Conservation (phyloP, 2,113 vertebrate genomes). For the Trichomycterus rosablanca region DNA sequence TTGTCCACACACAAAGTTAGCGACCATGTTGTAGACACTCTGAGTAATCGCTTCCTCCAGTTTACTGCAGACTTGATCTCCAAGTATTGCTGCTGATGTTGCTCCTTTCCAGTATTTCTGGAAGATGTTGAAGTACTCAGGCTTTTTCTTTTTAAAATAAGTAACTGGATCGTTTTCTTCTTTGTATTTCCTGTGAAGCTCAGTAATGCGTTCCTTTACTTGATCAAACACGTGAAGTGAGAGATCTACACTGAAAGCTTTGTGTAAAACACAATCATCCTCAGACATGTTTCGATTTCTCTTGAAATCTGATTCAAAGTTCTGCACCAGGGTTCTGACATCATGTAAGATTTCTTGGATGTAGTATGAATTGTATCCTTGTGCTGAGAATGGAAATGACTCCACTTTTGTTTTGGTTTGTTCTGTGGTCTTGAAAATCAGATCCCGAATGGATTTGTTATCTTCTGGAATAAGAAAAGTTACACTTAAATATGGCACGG, state of each 20-base stretch:
- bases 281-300: background rate
- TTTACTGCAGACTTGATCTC: too few relatives aligned
- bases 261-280: background rate
- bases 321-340: constrained; percentile 9
- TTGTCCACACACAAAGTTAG: constrained; percentile 41
- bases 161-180: constrained; percentile 51
- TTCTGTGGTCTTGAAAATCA: constrained; percentile 2
- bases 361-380: constrained; percentile 21
- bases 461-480: background rate
- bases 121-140: constrained; percentile 59
- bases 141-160: constrained; percentile 55
- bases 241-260: constrained; percentile 34
- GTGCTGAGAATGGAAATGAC: background rate
- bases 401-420: background rate
- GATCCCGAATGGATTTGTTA: background rate
- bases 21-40: constrained; percentile 33
- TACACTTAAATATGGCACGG: background rate
- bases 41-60: constrained; percentile 39
- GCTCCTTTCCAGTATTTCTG: constrained; percentile 57
- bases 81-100: too few relatives aligned
- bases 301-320: constrained; percentile 6
- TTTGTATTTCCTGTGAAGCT: too few relatives aligned
- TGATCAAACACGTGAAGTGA: too few relatives aligned
- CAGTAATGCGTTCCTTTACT: too few relatives aligned
- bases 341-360: constrained; percentile 48